Percentiles rank a stretch among this genome's conserved stretches.
These are phyloP conservation scores for Macrobrachium nipponense DNA, from an alignment of 1,140 invertebrate genomes.

Conservation along the genomic window DNA sequence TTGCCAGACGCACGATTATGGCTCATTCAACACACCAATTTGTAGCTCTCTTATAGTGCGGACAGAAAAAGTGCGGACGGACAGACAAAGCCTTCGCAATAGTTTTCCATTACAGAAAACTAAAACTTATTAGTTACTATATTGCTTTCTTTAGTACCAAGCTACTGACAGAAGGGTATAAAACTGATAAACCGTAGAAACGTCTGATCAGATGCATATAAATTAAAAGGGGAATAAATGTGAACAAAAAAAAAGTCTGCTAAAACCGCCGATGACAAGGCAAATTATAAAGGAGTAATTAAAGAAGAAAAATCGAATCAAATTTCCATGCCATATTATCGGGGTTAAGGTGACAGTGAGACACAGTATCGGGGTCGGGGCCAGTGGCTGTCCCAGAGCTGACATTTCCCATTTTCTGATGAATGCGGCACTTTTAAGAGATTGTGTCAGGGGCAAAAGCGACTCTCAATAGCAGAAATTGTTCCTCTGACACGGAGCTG, in stretches of 20 bases:
- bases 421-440: conserved; percentile 59
- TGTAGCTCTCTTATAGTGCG: no score
- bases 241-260: not conserved
- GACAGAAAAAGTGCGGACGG: no score
- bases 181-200: not conserved
- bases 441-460: conserved; percentile 60
- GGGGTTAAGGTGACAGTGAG: conserved; percentile 30
- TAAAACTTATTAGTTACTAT: no score
- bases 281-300: not conserved
- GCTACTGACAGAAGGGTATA: not conserved
- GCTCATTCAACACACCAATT: no score
- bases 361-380: conserved; percentile 26
- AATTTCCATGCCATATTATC: not conserved
- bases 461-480: conserved; percentile 54
- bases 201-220: not conserved
- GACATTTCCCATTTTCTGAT: conserved; percentile 58
- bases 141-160: no score
- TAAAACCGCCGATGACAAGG: not conserved
- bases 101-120: no score
- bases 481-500: conserved; percentile 56
- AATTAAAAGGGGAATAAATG: not conserved
- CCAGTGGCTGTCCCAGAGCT: conserved; percentile 30
- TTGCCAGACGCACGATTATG: no score
- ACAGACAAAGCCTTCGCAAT: no score
- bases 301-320: not conserved